Percentiles rank a stretch among this genome's conserved stretches.
Conservation (phyloP, 2,888 invertebrate genomes). For the Choreutis nemorana region DNA sequence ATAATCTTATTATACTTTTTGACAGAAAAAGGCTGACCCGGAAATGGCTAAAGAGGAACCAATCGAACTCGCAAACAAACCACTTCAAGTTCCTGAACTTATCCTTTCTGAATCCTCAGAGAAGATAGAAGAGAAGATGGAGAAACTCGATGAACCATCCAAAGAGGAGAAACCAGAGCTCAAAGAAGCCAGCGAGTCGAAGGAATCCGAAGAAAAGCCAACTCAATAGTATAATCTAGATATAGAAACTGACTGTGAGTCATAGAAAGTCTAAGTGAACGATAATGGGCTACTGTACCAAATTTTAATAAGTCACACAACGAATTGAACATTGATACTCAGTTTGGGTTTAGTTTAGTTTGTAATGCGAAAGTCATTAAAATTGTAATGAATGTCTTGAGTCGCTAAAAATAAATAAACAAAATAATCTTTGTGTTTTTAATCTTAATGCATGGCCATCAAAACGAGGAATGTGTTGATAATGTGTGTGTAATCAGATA, state of each 20-base stretch:
- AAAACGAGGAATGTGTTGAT: too few species aligned
- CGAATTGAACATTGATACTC: slow-evolving; percentile 8
- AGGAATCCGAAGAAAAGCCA: slow-evolving; percentile 4
- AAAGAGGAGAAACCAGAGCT: slow-evolving; percentile 7
- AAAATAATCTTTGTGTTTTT: slow-evolving; percentile 5
- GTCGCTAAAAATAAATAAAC: slow-evolving; percentile 30
- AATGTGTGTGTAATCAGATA: too few species aligned
- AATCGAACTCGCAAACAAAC: slow-evolving; percentile 20
- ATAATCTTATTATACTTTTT: slow-evolving; percentile 3
- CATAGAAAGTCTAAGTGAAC: slow-evolving; percentile 3
- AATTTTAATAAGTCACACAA: slow-evolving; percentile 39
- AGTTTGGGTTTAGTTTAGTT: slow-evolving; percentile 28
- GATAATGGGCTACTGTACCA: slow-evolving; percentile 48
- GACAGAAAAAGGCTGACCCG: slow-evolving; percentile 26
- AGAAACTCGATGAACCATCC: slow-evolving; percentile 13
- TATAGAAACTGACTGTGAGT: slow-evolving; percentile 9
- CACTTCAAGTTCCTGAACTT: slow-evolving; percentile 46
- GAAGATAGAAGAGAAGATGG: slow-evolving; percentile 26
- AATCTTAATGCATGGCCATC: neutral
- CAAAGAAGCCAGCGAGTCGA: slow-evolving; percentile 1
- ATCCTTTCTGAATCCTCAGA: slow-evolving; percentile 43
- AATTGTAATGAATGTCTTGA: slow-evolving; percentile 24
- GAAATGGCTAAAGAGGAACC: slow-evolving; percentile 24
- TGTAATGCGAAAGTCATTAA: slow-evolving; percentile 34
- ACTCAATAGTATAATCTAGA: slow-evolving; percentile 5